Percentiles rank a stretch among this genome's conserved stretches.
Conservation (phyloP, 2,888 invertebrate genomes). For the Polydrusus cervinus region DNA sequence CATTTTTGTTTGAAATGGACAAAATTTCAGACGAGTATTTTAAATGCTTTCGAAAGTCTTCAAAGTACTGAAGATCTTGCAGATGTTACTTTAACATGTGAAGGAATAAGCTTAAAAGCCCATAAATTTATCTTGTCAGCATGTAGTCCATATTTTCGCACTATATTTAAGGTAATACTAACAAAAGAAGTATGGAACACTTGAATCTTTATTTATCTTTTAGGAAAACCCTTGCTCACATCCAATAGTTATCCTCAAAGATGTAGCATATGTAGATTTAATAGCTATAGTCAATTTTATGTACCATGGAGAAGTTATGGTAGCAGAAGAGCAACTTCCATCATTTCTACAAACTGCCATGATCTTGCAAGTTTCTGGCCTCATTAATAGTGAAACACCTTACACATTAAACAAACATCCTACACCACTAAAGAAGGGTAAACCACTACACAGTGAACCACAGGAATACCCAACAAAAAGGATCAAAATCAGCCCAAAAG, state of each 20-base stretch:
- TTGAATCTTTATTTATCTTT: slow-evolving; percentile 54
- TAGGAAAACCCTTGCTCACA: slow-evolving; percentile 84
- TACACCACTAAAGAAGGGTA: slow-evolving; percentile 56
- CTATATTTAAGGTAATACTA: slow-evolving; percentile 79
- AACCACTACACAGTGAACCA: slow-evolving; percentile 52
- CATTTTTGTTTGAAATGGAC: slow-evolving; percentile 86
- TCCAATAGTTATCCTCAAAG: slow-evolving; percentile 82
- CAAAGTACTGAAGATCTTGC: slow-evolving; percentile 82
- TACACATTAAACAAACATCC: slow-evolving; percentile 49
- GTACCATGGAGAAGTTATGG: slow-evolving; percentile 83
- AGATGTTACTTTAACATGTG: slow-evolving; percentile 83
- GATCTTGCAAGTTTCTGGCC: slow-evolving; percentile 79
- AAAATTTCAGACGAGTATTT: slow-evolving; percentile 82
- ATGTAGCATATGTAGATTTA: slow-evolving; percentile 79
- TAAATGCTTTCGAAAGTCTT: slow-evolving; percentile 80
- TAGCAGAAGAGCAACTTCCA: slow-evolving; percentile 78
- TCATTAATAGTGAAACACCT: slow-evolving; percentile 65
- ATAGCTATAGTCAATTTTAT: slow-evolving; percentile 81
- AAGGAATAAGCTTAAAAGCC: slow-evolving; percentile 82
- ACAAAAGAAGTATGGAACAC: not conserved
- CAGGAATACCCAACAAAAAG: slow-evolving; percentile 60
- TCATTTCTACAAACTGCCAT: slow-evolving; percentile 81
- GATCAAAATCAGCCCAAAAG: slow-evolving; percentile 59
- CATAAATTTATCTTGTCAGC: slow-evolving; percentile 85
- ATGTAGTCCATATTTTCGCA: slow-evolving; percentile 84